Percentiles rank a stretch among this genome's conserved stretches.
phyloP scores from a whole-genome alignment of 2,113 vertebrate genomes.

The Patagioenas fasciata region DNA sequence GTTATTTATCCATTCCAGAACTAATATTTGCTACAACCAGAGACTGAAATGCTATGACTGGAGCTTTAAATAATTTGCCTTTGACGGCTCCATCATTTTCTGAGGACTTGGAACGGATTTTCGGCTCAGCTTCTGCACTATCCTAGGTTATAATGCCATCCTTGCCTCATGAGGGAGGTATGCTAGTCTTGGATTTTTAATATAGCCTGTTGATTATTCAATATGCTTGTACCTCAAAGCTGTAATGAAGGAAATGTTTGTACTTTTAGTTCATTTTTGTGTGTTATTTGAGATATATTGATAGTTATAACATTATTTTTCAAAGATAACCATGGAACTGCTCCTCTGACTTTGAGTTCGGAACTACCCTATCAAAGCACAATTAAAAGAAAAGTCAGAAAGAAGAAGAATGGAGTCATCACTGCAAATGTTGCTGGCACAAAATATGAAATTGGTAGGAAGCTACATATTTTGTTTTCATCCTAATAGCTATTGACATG shows the following conservation, averaged over 20 bases:
- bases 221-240: background rate
- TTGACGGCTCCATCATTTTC: slow-evolving; percentile 55
- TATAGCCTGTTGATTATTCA: background rate
- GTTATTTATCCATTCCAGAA: slow-evolving; percentile 32
- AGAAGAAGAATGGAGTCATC: slow-evolving; percentile 92
- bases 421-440: slow-evolving; percentile 91
- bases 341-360: slow-evolving; percentile 81
- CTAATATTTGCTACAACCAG: slow-evolving; percentile 29
- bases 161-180: slow-evolving; percentile 92
- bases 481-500: background rate
- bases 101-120: slow-evolving; percentile 69
- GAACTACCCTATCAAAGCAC: slow-evolving; percentile 84
- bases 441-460: slow-evolving; percentile 97
- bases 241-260: background rate
- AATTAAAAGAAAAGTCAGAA: slow-evolving; percentile 87
- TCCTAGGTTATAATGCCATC: slow-evolving; percentile 89
- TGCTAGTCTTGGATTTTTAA: slow-evolving; percentile 47
- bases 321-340: slow-evolving; percentile 86
- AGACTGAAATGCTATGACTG: slow-evolving; percentile 70
- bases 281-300: background rate
- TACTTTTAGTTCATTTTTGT: background rate
- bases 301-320: slow-evolving; percentile 33
- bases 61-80: slow-evolving; percentile 44
- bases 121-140: slow-evolving; percentile 44
- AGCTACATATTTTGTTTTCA: background rate